Evolutionary conservation across 2,113 vertebrate genomes (phyloP), one percentile per base, ranked within the genome.

Genomic region (Tiliqua scincoides): DNA sequence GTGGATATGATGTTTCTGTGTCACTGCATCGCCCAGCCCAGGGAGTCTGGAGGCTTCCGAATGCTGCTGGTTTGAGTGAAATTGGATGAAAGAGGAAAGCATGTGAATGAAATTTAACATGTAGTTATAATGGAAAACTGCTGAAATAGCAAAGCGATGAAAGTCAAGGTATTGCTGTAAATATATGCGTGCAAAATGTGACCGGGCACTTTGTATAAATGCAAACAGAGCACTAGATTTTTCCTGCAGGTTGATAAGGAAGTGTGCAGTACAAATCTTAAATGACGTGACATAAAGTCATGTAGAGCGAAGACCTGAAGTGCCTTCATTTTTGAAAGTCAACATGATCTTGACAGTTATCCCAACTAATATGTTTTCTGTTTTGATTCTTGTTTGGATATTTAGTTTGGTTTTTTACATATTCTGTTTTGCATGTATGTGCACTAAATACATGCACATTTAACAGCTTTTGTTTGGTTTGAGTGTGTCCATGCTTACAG

Each of bases 261-360:
- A 27, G 30, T 14, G 2, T 65, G 32, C 35, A 3, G 86, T 63
- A 59, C 23, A 32, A 63, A 73, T 79, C 1, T 70, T 40, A 37
- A 63, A 65, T 7, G 25, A 1, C n/a, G 32, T 2, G 7, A n/a
- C 35, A 70, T 15, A 1, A 85, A 82, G 7, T 18, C 10, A 48
- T 61, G 17, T 0, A n/a, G 4, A 82, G 3, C 59, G n/a, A 74
- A 21, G 79, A 78, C n/a, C 27, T 68, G 74, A 85, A 84, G 3
- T 18, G 25, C 1, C 1, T 2, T 0, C 14, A 86, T 43, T 23
- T 15, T 61, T 2, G 0, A 4, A 1, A 23, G 52, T 0, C 74
- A 84, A 2, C 1, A 43, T 61, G 7, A 27, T 15, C 32, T 4
- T 70, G 0, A 30, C 0, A 25, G 40, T 73, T 40, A 25, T 73